A percentile compares a stretch with the other conserved stretches of the same genome.
These are phyloP conservation scores for Pipistrellus kuhlii DNA, from an alignment of 2,797 vertebrate species.

Conservation along the genomic window DNA sequence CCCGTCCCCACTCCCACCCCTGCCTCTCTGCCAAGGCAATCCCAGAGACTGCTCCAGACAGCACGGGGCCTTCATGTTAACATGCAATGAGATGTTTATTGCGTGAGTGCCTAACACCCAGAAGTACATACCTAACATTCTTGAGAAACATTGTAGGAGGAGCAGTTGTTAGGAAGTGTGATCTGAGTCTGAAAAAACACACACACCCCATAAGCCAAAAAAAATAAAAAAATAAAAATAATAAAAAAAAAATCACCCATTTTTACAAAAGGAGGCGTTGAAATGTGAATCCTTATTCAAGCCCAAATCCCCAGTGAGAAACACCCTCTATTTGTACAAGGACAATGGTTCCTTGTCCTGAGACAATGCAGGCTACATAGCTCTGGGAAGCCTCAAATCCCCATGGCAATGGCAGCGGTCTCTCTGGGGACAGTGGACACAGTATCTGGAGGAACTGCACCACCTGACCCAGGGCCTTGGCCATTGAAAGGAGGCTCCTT, in stretches of 20 bases:
- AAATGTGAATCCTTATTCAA: slow-evolving; percentile 65
- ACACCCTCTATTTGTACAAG: slow-evolving; percentile 63
- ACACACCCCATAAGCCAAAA: neutral
- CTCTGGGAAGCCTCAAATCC: slow-evolving; percentile 24
- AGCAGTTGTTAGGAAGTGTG: neutral
- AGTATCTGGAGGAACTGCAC: neutral
- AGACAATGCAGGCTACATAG: slow-evolving; percentile 73
- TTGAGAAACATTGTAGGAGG: slow-evolving; percentile 53
- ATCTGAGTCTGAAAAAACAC: slow-evolving; percentile 43
- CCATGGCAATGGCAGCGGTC: slow-evolving; percentile 53
- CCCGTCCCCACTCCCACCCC: neutral
- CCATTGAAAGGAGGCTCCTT: neutral
- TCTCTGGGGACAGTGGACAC: slow-evolving; percentile 16
- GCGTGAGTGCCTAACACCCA: neutral
- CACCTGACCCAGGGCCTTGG: slow-evolving; percentile 2
- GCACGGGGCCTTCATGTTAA: neutral
- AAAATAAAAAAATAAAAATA: neutral
- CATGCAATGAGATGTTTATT: neutral
- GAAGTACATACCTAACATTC: slow-evolving; percentile 46
- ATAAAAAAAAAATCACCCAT: neutral
- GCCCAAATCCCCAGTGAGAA: slow-evolving; percentile 63
- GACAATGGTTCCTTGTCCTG: slow-evolving; percentile 74
- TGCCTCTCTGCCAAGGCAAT: neutral
- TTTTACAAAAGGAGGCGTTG: slow-evolving; percentile 71
- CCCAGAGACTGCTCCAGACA: neutral